Evolutionary conservation across 1,140 invertebrate genomes (phyloP), one percentile per base, ranked within the genome.

Genomic region (Lucilia cuprina): DNA sequence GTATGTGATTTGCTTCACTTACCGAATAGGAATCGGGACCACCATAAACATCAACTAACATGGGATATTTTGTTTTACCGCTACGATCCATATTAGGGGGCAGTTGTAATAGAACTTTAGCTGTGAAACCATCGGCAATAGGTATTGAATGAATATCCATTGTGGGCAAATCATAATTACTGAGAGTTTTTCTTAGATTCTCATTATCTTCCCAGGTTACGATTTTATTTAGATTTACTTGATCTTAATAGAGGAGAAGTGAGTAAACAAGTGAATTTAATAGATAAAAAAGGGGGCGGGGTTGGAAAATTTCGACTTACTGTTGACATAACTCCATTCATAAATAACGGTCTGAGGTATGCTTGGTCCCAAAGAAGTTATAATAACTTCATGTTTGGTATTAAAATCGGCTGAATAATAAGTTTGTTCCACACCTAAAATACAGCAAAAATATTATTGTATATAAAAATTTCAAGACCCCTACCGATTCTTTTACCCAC

Each of bases 1-100:
- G n/a, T 30, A 30, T 30, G 25, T 30, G 25, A 30, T 30, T 30
- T 2, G 25, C 1, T 30, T 30, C 3, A 30, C 86, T 93, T 7
- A 98, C 96, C 85, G 95, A 94, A 87, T 96, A 96, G 4, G 96
- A 96, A 86, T 96, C 96, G 47, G 98, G 98, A 35, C 98, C 98
- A 12, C 95, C 97, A 91, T 99, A 94, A 94, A 98, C 97, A 88
- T 97, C 95, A 85, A 97, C 94, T 0, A 98, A 91, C 92, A 98
- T 93, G 0, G 98, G 97, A 91, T 98, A 99, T 2, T 91, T 93
- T 60, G 92, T 93, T 5, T 92, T 91, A 35, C 94, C 94, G 84
- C 89, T 92, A 9, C 93, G 92, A 90, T 97, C 94, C 13, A 96
- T 91, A 80, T 95, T 94, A 0, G 95, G 95, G 1, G 97, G 97